Evolutionary conservation across 92 coral and sea anemone species (phyloP), one percentile per base, ranked within the genome.

Genomic region (Phenganax marumi): DNA sequence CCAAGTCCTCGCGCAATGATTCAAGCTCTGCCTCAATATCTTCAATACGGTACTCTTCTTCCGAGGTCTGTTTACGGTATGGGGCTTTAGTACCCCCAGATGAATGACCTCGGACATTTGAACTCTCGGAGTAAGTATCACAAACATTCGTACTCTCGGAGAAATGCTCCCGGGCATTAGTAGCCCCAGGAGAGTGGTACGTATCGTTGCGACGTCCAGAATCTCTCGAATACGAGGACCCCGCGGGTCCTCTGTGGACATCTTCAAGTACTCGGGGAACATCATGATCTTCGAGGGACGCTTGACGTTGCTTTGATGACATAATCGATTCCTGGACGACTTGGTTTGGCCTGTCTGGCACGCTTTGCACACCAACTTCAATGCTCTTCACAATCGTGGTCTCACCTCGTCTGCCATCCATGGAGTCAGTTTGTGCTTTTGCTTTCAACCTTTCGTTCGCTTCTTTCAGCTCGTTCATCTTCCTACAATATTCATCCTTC

Each of bases 21-120:
- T 62, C 73, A 10, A 78, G 60, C 52, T 78, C 83, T 3, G 83
- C 83, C 47, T 78, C 83, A 24, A 78, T 78, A 63, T 78, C 73
- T 26, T 78, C 83, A 6, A 78, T 43, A 62, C 73, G 83, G 61
- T 46, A 62, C n/a, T 78, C 83, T 50, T 61, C 83, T 50, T 33
- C 53, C 73, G 83, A 56, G 70, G 70, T 26, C 54, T 56, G 68
- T 56, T 62, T 56, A 8, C 71, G 57, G 60, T 78, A 63, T 26
- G 83, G 17, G 47, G 58, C 14, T 16, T n/a, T 53, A 14, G 83
- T 52, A 48, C 72, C 8, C 33, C 49, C 72, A 49, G 72, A 66
- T 7, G 16, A 66, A 66, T 47, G 26, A 66, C 24, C 72, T 8
- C 72, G 72, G 72, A 49, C 17, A 11, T 33, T 66, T 8, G 50